Percentiles rank a stretch among this genome's conserved stretches.
Evolutionary conservation across 2,113 vertebrate genomes (phyloP).

Genomic region (Tychaedon coryphoeus): DNA sequence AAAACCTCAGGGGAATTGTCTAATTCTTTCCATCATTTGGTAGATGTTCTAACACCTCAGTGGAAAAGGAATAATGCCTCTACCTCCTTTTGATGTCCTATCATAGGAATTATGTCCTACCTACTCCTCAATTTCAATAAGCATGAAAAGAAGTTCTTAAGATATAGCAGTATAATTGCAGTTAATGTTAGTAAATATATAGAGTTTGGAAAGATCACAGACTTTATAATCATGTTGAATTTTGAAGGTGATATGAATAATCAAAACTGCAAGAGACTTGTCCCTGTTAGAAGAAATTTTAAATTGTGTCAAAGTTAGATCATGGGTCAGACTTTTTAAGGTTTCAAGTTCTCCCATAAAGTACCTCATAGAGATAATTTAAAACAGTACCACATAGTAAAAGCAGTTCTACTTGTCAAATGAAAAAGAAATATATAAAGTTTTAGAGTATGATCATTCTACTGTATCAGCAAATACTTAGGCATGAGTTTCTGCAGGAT

Average conservation of each 20-base stretch:
- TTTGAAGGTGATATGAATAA: neutral
- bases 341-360: neutral
- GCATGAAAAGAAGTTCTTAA: neutral
- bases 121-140: neutral
- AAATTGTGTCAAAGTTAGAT: neutral
- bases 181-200: neutral
- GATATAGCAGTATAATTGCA: neutral
- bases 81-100: neutral
- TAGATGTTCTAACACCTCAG: neutral
- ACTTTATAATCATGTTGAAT: neutral
- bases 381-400: neutral
- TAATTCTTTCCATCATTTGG: neutral
- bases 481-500: neutral
- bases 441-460: neutral
- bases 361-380: neutral
- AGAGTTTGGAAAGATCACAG: neutral
- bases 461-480: neutral
- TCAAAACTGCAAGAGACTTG: neutral
- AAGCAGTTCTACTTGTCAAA: neutral
- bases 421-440: neutral
- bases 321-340: neutral
- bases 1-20: neutral
- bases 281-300: neutral
- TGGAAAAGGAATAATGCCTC: neutral
- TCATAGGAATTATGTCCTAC: no score